Evolutionary conservation across 2,888 invertebrate genomes (phyloP).

Genomic region (Cosmia pyralina): DNA sequence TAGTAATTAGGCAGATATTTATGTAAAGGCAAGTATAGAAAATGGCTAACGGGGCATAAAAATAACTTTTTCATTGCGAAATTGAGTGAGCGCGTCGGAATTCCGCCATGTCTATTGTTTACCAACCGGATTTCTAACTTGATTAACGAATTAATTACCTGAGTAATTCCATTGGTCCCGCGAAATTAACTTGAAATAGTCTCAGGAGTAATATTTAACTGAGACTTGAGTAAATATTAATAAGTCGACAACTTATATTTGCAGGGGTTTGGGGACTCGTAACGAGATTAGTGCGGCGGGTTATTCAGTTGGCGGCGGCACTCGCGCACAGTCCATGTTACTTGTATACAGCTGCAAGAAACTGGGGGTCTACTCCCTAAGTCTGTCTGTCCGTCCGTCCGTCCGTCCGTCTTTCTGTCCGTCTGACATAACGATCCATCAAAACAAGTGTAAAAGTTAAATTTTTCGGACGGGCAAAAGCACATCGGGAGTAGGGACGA

Average conservation of each 20-base stretch:
- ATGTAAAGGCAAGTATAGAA: constrained; percentile 47
- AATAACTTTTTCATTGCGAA: constrained; percentile 67
- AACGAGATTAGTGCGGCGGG: constrained; percentile 52
- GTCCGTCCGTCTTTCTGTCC: too few relatives aligned
- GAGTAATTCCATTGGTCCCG: constrained; percentile 72
- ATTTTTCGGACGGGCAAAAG: too few relatives aligned
- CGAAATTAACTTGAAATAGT: constrained; percentile 74
- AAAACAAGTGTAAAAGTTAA: too few relatives aligned
- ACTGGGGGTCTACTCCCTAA: too few relatives aligned
- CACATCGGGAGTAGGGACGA: too few relatives aligned
- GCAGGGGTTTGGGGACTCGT: constrained; percentile 38
- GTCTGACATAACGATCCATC: too few relatives aligned
- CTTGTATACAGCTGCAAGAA: constrained; percentile 17
- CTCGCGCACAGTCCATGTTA: not conserved
- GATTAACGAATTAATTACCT: constrained; percentile 79
- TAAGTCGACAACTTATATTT: constrained; percentile 63
- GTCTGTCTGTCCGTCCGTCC: too few relatives aligned
- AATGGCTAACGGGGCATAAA: constrained; percentile 65
- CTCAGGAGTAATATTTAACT: constrained; percentile 70
- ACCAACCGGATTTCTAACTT: constrained; percentile 76
- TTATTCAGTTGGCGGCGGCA: constrained; percentile 49
- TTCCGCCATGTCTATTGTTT: constrained; percentile 74
- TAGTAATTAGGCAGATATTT: constrained; percentile 44
- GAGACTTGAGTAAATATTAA: constrained; percentile 62
- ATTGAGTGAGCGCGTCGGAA: constrained; percentile 65